Base-by-base conservation (phyloP, 1,140 invertebrate species). In the Macrostomum lignano region DNA sequence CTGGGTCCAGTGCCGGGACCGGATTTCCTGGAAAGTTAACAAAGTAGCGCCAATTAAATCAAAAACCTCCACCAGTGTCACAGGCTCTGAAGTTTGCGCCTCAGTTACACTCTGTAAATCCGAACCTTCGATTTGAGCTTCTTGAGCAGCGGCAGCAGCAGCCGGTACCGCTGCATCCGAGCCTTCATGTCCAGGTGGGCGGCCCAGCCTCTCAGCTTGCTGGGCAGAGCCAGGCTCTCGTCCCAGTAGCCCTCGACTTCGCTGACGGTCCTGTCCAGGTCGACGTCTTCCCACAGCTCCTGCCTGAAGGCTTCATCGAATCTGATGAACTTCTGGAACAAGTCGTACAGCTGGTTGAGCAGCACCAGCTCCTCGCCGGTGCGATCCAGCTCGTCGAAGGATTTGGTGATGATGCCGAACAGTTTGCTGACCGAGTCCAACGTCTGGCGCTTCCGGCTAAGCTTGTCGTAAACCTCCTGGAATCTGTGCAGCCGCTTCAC, bases 1-100 rank as follows among this genome's bases (percentile, higher is more conserved):
- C 40, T 55, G 45, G 7, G 55, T 38, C 55, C 55, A 58, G 37
- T 57, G 55, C 19, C 54, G 49, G 42, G 52, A 57, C n/a, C 51
- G 42, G 21, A 58, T 58, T 44, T 55, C 54, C 53, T 56, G 38
- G 13, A 45, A 42, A 30, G 3, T 11, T 24, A 22, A 24, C n/a
- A 24, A 9, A 9, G n/a, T n/a, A 9, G n/a, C n/a, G n/a, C 23
- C n/a, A 24, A n/a, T n/a, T n/a, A n/a, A n/a, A n/a, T n/a, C n/a
- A n/a, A n/a, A n/a, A 24, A 24, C 9, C 23, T 24, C n/a, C 9
- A n/a, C 23, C n/a, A 24, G 9, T 24, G 9, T 24, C 23, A 24
- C 23, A 24, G n/a, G n/a, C 9, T 9, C n/a, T 9, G 9, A n/a
- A 24, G 23, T 9, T 24, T 6, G 54, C 50, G 19, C 57, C 52